Base-by-base conservation (phyloP, 2,113 vertebrate species). In the Lycaon pictus region DNA sequence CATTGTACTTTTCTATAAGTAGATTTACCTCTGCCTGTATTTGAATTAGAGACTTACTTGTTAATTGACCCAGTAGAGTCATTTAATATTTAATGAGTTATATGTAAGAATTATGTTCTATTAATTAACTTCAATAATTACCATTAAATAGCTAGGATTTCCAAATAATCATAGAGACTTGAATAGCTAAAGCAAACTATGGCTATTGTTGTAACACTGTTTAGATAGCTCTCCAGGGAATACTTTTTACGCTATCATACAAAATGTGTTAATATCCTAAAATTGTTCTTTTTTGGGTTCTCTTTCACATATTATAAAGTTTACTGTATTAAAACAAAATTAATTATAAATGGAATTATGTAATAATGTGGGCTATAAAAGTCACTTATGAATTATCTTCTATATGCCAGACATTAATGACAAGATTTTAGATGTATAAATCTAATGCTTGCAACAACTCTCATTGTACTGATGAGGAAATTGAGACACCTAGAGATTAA, bases 51-150 rank as follows among this genome's bases (percentile, higher is more conserved):
- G 20, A 55, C 29, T 71, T 62, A 23, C 55, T 58, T 93, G n/a
- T 15, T 88, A 88, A 85, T 53, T 94, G 32, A 43, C 17, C 10
- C 16, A 82, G 2, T 88, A 82, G 2, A 79, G 5, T 60, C 29
- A 90, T n/a, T 48, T 72, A 48, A 55, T 77, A 65, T 86, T 88
- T 93, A 85, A 65, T 77, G 4, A 16, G 37, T 81, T 63, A 62
- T 82, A 37, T 91, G 13, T 56, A 91, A 82, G 27, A 94, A 77
- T 72, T 7, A 15, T 88, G 17, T 51, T 96, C 22, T 48, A 84
- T 51, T 62, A 94, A 88, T 58, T 27, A 87, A 65, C 32, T 94
- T 85, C 77, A 93, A 94, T 74, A 90, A 91, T 48, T 77, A 92
- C 53, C 17, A 60, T 65, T 79, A 67, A 76, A 86, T 71, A 88